Conservation (phyloP, 2,113 vertebrate species). For the Xyrauchen texanus region DNA sequence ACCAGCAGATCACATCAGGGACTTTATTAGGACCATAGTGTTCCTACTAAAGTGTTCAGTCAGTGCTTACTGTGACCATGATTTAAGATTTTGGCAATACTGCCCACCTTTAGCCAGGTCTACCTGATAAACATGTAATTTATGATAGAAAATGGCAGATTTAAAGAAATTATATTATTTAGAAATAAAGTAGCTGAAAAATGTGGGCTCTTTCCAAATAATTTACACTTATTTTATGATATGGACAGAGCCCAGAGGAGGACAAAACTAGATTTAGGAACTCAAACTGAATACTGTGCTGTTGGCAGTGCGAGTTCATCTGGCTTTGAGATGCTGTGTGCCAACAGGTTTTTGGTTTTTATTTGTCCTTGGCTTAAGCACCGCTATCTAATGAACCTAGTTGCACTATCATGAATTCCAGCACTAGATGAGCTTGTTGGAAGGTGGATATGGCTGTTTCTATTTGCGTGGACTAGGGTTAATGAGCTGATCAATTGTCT, state of each 20-base stretch:
- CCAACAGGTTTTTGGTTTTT: neutral
- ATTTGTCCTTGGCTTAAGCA: neutral
- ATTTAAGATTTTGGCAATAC: neutral
- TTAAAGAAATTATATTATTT: slow-evolving; percentile 31
- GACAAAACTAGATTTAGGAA: slow-evolving; percentile 10
- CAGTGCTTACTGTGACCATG: too few species aligned
- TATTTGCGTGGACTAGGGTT: slow-evolving; percentile 11
- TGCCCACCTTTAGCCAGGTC: neutral
- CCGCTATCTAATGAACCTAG: neutral
- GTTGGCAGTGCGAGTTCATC: slow-evolving; percentile 12
- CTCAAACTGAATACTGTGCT: neutral
- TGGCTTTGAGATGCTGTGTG: slow-evolving; percentile 7
- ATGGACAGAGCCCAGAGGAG: neutral
- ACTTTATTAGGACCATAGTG: too few species aligned
- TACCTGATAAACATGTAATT: slow-evolving; percentile 15
- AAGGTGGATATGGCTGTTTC: neutral
- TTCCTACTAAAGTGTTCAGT: too few species aligned
- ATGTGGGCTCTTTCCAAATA: neutral
- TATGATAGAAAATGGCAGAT: slow-evolving; percentile 22
- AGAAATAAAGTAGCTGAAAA: slow-evolving; percentile 16
- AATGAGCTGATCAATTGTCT: slow-evolving; percentile 48
- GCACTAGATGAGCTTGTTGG: neutral
- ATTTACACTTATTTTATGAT: slow-evolving; percentile 9
- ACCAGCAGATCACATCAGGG: too few species aligned
- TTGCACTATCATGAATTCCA: neutral